These are phyloP conservation scores for Homarus gammarus DNA, from an alignment of 2,888 invertebrate species.

Conservation along the genomic window DNA sequence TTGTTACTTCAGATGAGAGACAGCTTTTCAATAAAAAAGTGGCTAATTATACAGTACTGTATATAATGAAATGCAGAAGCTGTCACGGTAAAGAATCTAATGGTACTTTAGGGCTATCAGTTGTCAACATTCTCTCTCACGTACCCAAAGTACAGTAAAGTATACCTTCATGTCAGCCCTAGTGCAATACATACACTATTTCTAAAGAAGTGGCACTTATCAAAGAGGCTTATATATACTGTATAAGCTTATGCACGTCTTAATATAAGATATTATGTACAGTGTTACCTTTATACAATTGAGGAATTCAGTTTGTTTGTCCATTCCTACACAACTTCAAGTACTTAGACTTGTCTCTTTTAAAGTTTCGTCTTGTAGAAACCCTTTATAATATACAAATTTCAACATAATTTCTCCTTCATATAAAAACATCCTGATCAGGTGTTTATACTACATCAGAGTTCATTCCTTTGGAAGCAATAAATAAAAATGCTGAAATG, in stretches of 20 bases:
- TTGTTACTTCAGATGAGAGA: not conserved
- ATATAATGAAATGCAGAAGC: too few species aligned
- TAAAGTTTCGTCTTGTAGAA: not conserved
- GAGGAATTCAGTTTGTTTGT: not conserved
- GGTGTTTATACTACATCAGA: not conserved
- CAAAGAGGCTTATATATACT: constrained; percentile 22
- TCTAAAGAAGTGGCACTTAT: constrained; percentile 32
- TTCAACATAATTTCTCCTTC: not conserved
- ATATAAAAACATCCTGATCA: too few species aligned
- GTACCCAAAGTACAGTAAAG: not conserved
- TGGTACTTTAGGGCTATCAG: too few species aligned
- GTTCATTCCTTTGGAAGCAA: not conserved
- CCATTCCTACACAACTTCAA: not conserved
- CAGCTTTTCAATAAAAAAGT: too few species aligned
- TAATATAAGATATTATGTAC: not conserved
- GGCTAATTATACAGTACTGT: too few species aligned
- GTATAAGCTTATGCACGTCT: not conserved
- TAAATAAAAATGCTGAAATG: not conserved
- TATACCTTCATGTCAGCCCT: not conserved
- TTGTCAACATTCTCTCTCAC: too few species aligned
- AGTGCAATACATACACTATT: constrained; percentile 1
- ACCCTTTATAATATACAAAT: not conserved
- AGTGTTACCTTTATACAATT: not conserved
- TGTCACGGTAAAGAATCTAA: too few species aligned
- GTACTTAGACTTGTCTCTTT: not conserved